Percentiles rank a stretch among this genome's conserved stretches.
These are phyloP conservation scores for Pogonognathellus flavescens DNA, from an alignment of 1,140 invertebrate species.

Conservation along the genomic window DNA sequence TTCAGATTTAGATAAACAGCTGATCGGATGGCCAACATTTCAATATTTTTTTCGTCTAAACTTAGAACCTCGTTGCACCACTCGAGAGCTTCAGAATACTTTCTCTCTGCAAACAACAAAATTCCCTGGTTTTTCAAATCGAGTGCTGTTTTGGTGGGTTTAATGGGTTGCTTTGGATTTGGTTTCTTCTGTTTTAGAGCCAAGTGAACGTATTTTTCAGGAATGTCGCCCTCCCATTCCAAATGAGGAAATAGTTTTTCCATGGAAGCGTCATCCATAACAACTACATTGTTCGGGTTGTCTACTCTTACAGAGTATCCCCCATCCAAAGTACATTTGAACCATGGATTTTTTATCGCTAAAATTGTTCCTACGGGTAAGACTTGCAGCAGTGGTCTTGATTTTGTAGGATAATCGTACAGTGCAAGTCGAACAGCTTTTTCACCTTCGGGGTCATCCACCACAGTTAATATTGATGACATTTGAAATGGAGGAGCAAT, in stretches of 20 bases:
- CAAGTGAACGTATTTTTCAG: not conserved
- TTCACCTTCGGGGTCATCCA: slow-evolving; percentile 73
- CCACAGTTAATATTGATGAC: not conserved
- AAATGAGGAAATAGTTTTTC: not conserved
- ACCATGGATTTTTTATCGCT: slow-evolving; percentile 52
- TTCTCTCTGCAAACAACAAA: not conserved
- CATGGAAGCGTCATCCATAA: not conserved
- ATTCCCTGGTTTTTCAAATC: slow-evolving; percentile 43
- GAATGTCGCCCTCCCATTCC: not conserved
- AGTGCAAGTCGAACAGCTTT: slow-evolving; percentile 79
- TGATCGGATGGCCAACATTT: slow-evolving; percentile 1
- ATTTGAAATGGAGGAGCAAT: slow-evolving; percentile 40
- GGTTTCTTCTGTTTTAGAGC: not conserved
- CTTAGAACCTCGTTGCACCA: slow-evolving; percentile 17
- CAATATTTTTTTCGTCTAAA: not conserved
- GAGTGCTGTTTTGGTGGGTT: not conserved
- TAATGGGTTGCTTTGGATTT: not conserved
- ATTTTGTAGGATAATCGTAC: slow-evolving; percentile 16
- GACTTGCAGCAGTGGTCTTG: not conserved
- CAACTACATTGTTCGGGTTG: not conserved
- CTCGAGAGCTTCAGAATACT: not conserved
- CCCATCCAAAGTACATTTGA: slow-evolving; percentile 32
- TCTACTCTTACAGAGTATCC: slow-evolving; percentile 27
- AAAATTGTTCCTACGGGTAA: slow-evolving; percentile 44
- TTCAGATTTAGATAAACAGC: not conserved